Evolutionary conservation across 2,888 invertebrate species (phyloP), one percentile per base, ranked within the genome.

Genomic region (Drosophila fulvimacula): DNA sequence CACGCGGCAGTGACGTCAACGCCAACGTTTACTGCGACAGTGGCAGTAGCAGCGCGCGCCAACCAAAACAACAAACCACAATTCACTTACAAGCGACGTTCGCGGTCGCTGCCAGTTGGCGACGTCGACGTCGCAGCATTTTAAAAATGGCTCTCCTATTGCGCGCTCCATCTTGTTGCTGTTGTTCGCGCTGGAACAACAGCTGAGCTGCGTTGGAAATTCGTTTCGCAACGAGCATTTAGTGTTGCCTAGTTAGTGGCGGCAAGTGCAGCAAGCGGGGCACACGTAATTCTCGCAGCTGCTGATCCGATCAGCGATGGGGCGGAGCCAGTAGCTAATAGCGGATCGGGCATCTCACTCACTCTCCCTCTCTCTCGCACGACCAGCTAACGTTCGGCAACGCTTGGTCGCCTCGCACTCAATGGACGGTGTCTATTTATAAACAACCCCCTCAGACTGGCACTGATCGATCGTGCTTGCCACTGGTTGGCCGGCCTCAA

Each of bases 51-150:
- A 70, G 67, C 64, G 59, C 51, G 67, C 81, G 79, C 82, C 85
- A 88, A 86, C 90, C 90, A 90, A 90, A 86, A 88, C 87, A 88
- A 89, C 91, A 91, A 91, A 90, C 89, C 91, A 86, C 91, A 90
- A 90, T 90, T 90, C 90, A 91, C 90, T 91, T 86, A 86, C 88
- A 84, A 81, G 74, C 79, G 79, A 73, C 80, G 77, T 77, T 80
- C 81, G 81, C 62, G 77, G 87, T 79, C 84, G 76, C 73, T 51
- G 82, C 59, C 64, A 38, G 49, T 17, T n/a, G 48, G 6, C 46
- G 27, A n/a, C n/a, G 27, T 4, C 53, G 32, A 24, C 57, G 39
- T 58, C 53, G 57, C 56, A 44, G 65, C 60, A 49, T 69, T 71
- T 76, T 63, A 39, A 73, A 77, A 76, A 76, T 72, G 70, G 70